These are phyloP conservation scores for Agrilus biguttatus DNA, from an alignment of 2,888 invertebrate genomes.

Conservation along the genomic window DNA sequence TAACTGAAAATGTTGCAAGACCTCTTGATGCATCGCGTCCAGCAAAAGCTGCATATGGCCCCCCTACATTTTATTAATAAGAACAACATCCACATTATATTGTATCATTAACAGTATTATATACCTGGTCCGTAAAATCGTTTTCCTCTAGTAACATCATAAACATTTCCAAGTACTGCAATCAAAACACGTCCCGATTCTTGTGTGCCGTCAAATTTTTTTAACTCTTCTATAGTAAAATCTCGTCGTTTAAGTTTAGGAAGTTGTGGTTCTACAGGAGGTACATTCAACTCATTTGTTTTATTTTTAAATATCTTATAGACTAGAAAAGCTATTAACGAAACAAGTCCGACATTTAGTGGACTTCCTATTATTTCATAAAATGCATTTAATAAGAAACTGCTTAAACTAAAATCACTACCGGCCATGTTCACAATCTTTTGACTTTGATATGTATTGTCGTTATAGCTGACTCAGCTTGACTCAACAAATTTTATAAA, in stretches of 20 bases:
- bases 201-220: constrained; percentile 73
- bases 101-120: constrained; percentile 8
- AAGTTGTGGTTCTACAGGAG: constrained; percentile 42
- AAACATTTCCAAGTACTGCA: constrained; percentile 89
- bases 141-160: constrained; percentile 84
- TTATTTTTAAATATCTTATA: constrained; percentile 58
- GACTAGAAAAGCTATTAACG: constrained; percentile 52
- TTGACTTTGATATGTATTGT: no score
- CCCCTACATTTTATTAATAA: constrained; percentile 43
- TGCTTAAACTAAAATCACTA: constrained; percentile 5
- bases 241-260: constrained; percentile 74
- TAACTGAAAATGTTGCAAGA: constrained; percentile 83
- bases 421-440: no score
- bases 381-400: constrained; percentile 32
- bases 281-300: constrained; percentile 26
- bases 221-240: constrained; percentile 77
- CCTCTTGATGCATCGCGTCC: constrained; percentile 92
- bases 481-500: no score
- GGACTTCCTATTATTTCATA: constrained; percentile 55
- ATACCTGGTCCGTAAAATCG: constrained; percentile 90
- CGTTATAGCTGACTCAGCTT: no score
- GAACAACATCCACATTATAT: constrained; percentile 6
- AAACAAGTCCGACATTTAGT: constrained; percentile 52
- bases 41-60: constrained; percentile 87
- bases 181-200: constrained; percentile 79